Conservation (phyloP, 2,797 vertebrate genomes). For the Tangara arthus region DNA sequence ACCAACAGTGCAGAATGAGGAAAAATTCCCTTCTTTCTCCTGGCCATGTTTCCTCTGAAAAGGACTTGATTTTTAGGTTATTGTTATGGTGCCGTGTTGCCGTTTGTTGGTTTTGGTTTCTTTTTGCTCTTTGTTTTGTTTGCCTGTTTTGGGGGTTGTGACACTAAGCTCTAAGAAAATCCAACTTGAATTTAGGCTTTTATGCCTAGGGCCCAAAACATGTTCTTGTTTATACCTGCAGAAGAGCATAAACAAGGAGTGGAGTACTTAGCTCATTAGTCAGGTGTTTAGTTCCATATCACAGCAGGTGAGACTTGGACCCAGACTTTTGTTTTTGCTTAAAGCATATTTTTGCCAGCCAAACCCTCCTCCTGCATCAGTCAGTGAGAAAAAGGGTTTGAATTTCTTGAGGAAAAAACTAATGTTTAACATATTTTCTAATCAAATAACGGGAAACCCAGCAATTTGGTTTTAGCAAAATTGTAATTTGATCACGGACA, state of each 20-base stretch:
- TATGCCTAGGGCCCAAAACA: background rate
- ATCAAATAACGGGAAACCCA: background rate
- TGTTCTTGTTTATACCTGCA: background rate
- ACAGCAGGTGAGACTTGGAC: background rate
- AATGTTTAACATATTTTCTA: background rate
- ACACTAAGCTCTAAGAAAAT: background rate
- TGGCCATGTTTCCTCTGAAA: background rate
- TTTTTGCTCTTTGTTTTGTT: background rate
- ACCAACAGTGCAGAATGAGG: background rate
- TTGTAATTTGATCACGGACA: background rate
- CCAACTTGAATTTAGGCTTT: background rate
- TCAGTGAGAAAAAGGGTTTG: background rate
- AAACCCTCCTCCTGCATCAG: background rate
- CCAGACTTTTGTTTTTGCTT: background rate
- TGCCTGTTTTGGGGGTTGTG: background rate
- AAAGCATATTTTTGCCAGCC: background rate
- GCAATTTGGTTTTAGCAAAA: background rate
- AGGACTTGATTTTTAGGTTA: background rate
- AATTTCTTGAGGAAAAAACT: background rate
- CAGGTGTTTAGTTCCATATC: background rate
- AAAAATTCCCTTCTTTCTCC: background rate
- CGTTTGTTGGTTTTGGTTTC: background rate
- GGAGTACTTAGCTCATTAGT: background rate
- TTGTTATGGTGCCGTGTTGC: background rate
- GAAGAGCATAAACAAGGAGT: background rate